Evolutionary conservation across 2,113 vertebrate genomes (phyloP).

Genomic region (Hydropotes inermis): DNA sequence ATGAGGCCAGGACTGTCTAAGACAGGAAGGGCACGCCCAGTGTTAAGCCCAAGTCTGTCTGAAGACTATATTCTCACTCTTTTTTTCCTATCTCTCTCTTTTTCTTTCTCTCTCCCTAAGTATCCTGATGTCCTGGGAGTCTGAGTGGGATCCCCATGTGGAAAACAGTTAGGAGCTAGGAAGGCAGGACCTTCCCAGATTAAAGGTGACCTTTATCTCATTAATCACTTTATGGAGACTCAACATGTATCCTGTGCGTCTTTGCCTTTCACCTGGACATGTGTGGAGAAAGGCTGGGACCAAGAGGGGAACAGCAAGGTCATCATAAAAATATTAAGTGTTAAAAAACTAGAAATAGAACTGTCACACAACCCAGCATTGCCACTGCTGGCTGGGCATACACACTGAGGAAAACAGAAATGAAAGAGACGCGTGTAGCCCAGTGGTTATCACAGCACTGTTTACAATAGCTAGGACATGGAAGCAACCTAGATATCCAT

Average conservation of each 20-base stretch:
- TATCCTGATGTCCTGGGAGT: not conserved
- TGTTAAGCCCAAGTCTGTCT: not conserved
- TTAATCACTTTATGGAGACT: not conserved
- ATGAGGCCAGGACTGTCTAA: not conserved
- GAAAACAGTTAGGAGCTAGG: not conserved
- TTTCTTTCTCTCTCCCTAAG: not conserved
- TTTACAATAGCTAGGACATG: not conserved
- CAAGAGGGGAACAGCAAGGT: not conserved
- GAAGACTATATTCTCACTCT: not conserved
- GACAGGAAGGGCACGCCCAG: not conserved
- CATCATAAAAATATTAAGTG: not conserved
- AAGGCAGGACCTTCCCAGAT: not conserved
- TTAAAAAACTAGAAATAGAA: not conserved
- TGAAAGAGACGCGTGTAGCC: not conserved
- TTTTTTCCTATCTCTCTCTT: not conserved
- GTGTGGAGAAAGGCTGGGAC: not conserved
- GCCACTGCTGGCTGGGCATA: not conserved
- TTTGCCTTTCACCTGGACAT: not conserved
- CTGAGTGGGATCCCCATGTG: not conserved
- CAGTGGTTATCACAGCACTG: not conserved
- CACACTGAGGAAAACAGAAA: not conserved
- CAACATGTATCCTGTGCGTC: not conserved
- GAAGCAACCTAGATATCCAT: not conserved
- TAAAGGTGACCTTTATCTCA: not conserved
- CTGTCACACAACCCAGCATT: not conserved